phyloP scores from a whole-genome alignment of 2,113 vertebrate genomes.

The Pseudorectes ferrugineus region DNA sequence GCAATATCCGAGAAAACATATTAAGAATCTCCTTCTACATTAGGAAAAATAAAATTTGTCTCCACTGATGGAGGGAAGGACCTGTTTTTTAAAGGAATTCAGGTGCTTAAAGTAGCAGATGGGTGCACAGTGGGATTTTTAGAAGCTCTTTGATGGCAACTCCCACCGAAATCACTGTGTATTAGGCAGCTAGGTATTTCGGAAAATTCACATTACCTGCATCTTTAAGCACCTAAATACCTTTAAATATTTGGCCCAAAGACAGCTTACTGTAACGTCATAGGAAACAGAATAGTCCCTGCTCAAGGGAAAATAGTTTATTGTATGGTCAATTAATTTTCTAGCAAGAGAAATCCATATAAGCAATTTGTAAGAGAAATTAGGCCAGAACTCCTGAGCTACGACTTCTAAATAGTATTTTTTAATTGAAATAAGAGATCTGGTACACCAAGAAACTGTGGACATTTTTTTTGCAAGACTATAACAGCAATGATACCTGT shows the following conservation, averaged over 20 bases:
- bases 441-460: background rate
- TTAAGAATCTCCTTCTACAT: background rate
- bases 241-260: conserved; percentile 63
- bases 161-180: conserved; percentile 40
- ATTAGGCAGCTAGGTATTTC: conserved; percentile 53
- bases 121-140: conserved; percentile 59
- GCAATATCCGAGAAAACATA: background rate
- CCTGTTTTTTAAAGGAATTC: conserved; percentile 33
- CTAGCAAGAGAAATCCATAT: background rate
- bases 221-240: conserved; percentile 66
- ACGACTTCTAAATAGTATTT: background rate
- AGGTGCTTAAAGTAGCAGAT: conserved; percentile 52
- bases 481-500: fast-evolving
- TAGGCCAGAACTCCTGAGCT: background rate
- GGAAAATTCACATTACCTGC: conserved; percentile 66
- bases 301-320: conserved; percentile 43
- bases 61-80: background rate
- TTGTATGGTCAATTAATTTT: conserved; percentile 42
- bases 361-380: conserved; percentile 1
- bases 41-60: conserved; percentile 5
- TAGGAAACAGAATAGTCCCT: conserved; percentile 31
- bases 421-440: background rate
- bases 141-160: conserved; percentile 57
- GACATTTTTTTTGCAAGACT: background rate
- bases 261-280: conserved; percentile 49